A percentile compares a stretch with the other conserved stretches of the same genome.
phyloP scores from a whole-genome alignment of 2,888 invertebrate species.

The Andrena bucephala region DNA sequence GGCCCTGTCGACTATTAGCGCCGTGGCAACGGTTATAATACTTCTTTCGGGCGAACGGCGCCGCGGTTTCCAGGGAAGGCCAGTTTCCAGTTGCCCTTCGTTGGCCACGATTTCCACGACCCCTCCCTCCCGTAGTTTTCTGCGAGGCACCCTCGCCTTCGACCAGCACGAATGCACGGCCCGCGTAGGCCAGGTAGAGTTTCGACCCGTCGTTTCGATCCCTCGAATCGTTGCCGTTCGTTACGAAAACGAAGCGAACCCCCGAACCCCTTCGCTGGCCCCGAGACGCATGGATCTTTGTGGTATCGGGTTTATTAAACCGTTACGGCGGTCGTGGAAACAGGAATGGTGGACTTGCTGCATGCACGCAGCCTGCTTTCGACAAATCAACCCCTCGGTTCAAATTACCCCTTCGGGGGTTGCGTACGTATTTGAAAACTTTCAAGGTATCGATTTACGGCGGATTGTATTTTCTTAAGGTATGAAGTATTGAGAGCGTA shows the following conservation, averaged over 20 bases:
- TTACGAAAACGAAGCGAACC: conserved; percentile 12
- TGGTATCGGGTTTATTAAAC: not conserved
- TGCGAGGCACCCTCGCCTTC: conserved; percentile 25
- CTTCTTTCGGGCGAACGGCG: conserved; percentile 62
- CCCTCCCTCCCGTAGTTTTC: conserved; percentile 14
- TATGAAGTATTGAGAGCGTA: no score
- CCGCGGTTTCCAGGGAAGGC: conserved; percentile 64
- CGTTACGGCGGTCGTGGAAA: not conserved
- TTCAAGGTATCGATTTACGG: no score
- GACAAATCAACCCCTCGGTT: not conserved
- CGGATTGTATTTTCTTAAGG: no score
- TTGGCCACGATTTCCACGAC: conserved; percentile 52
- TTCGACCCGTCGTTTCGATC: conserved; percentile 10
- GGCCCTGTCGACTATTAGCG: conserved; percentile 76
- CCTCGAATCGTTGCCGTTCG: conserved; percentile 34
- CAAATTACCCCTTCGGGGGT: no score
- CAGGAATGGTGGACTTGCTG: not conserved
- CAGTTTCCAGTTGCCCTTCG: conserved; percentile 70
- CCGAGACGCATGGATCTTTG: conserved; percentile 16
- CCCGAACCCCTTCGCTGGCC: not conserved
- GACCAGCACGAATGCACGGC: conserved; percentile 24
- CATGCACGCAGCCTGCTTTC: not conserved
- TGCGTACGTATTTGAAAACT: no score
- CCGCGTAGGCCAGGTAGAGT: conserved; percentile 10
- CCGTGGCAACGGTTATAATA: conserved; percentile 74